These are phyloP conservation scores for Misgurnus anguillicaudatus DNA, from an alignment of 2,113 vertebrate species.

Conservation along the genomic window DNA sequence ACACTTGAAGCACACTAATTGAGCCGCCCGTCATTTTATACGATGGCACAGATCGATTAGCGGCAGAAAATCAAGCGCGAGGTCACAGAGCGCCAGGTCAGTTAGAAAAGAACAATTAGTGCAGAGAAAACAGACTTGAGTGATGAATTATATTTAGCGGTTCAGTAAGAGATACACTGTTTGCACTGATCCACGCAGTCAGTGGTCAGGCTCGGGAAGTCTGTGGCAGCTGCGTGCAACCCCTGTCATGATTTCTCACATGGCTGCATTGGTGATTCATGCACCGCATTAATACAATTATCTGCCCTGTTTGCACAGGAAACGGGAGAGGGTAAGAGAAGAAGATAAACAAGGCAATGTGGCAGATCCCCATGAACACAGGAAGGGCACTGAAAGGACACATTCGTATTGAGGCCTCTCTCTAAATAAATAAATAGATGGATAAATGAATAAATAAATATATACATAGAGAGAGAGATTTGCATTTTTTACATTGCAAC, in stretches of 20 bases:
- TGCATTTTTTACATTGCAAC: too few species aligned
- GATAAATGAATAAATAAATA: too few species aligned
- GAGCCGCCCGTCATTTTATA: constrained; percentile 1
- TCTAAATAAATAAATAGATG: too few species aligned
- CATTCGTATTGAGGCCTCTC: neutral
- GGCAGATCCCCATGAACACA: neutral
- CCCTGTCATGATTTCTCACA: constrained; percentile 34
- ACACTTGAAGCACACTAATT: constrained; percentile 6
- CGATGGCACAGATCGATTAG: constrained; percentile 20
- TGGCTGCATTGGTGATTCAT: constrained; percentile 51
- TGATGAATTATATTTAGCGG: constrained; percentile 34
- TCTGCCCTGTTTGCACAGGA: constrained; percentile 41
- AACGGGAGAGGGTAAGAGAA: constrained; percentile 20
- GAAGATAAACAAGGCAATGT: constrained; percentile 45
- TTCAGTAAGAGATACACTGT: neutral
- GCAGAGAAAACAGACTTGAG: constrained; percentile 15
- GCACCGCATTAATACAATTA: constrained; percentile 50
- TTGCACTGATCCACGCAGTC: neutral
- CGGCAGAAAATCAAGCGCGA: constrained; percentile 19
- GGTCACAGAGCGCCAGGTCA: constrained; percentile 26
- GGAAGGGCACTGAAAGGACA: constrained; percentile 5
- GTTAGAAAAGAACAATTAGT: constrained; percentile 23
- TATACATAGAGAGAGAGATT: too few species aligned
- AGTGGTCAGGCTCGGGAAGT: neutral
- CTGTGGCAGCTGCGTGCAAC: constrained; percentile 1